Base-by-base conservation (phyloP, 2,113 vertebrate genomes). In the Rattus norvegicus region DNA sequence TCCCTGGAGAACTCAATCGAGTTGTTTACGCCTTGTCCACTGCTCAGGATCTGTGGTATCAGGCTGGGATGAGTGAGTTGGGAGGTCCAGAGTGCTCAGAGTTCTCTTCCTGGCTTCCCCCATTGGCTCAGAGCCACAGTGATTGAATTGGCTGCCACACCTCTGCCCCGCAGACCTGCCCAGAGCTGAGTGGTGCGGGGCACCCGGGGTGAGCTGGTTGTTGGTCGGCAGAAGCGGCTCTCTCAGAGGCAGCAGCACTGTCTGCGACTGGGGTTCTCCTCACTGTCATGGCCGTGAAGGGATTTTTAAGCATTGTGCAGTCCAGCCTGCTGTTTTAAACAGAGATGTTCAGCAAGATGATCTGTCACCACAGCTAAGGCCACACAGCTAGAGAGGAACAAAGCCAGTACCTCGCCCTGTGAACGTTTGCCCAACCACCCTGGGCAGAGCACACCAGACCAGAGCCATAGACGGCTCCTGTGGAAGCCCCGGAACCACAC, bases 221-320 rank as follows among this genome's bases (percentile, higher is more conserved):
- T 67, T 65, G 24, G 54, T 36, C 39, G 36, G 70, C 39, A 72
- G 72, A 36, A 77, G 75, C 84, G 33, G 12, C 47, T 13, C 5
- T 22, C 30, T 63, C 76, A 49, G n/a, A 73, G 87, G 69, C 86
- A 22, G 26, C 49, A 81, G 28, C 17, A 0, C 56, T 49, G 8
- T 63, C 7, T 63, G 61, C 75, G 73, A 22, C 65, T 19, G n/a
- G 49, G 76, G 43, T 77, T 95, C 95, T 95, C 67, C n/a, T 73
- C 83, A 52, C 39, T 54, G 0, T 67, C 22, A 0, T 63, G 22
- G 47, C 65, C 17, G 65, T 43, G 47, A 73, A 86, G 52, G 79
- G 52, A 30, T 75, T 92, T 95, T 61, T 69, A 90, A 93, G 30
- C 83, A 47, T 26, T 67, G 19, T 17, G 56, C n/a, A 80, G 86